These are phyloP conservation scores for Hoplodrina ambigua DNA, from an alignment of 2,888 invertebrate genomes.

Conservation along the genomic window DNA sequence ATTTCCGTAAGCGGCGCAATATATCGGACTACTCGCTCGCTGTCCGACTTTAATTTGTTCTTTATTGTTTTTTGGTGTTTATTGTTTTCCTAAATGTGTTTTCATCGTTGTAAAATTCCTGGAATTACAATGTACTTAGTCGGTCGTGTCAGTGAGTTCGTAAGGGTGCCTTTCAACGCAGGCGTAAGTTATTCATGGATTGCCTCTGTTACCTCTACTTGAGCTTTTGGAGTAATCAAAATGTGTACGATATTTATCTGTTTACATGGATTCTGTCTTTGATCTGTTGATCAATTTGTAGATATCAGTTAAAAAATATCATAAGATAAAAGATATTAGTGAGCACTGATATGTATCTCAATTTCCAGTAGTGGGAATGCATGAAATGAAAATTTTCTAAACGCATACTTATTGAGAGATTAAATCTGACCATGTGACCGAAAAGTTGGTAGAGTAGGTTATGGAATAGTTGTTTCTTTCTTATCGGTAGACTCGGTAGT, in stretches of 20 bases:
- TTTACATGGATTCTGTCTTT: conserved; percentile 44
- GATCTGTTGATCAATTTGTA: conserved; percentile 39
- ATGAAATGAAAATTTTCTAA: conserved; percentile 44
- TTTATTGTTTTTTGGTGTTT: conserved; percentile 88
- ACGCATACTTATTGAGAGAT: conserved; percentile 32
- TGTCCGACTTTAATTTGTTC: conserved; percentile 86
- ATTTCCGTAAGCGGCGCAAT: conserved; percentile 79
- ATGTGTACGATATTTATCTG: conserved; percentile 52
- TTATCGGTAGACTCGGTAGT: conserved; percentile 2
- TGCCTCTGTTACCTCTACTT: conserved; percentile 45
- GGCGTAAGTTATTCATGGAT: conserved; percentile 63
- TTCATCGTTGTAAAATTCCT: conserved; percentile 76
- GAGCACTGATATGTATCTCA: conserved; percentile 53
- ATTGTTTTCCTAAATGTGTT: conserved; percentile 86
- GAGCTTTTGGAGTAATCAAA: conserved; percentile 44
- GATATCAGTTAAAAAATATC: conserved; percentile 31
- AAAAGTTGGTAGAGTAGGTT: conserved; percentile 27
- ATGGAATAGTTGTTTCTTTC: conserved; percentile 24
- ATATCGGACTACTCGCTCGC: conserved; percentile 75
- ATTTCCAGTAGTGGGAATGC: conserved; percentile 39
- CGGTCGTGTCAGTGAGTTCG: conserved; percentile 68
- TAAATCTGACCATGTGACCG: conserved; percentile 35
- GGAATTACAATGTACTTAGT: conserved; percentile 68
- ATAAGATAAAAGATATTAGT: conserved; percentile 45
- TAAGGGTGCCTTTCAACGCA: conserved; percentile 63